Evolutionary conservation across 2,888 invertebrate species (phyloP), one percentile per base, ranked within the genome.

Genomic region (Plebejus melissa): DNA sequence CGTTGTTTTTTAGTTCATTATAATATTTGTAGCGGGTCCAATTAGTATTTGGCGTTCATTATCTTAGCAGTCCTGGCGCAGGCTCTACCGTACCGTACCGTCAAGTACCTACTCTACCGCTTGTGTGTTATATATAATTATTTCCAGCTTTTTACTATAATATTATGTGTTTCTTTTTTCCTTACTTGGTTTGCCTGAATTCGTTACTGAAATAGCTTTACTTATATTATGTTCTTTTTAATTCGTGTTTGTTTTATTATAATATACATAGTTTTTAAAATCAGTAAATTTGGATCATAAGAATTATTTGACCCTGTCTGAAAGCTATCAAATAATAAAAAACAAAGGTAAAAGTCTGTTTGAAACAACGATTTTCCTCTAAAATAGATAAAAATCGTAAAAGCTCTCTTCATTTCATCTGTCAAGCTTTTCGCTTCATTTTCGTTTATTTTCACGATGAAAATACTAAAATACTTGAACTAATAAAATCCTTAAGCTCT

Each of bases 401-500:
- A 28, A 11, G 22, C 11, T 65, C 7, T 32, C 4, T 36, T 65
- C 2, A 32, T 65, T 65, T 65, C 11, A 32, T 32, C 65, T 65
- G 65, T 65, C 32, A 32, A 65, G 65, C 65, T 65, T 16, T 65
- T 32, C 32, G 32, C 32, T 65, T 65, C 13, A 65, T 65, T 65
- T 65, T 65, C 65, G 28, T 65, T 32, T 65, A 65, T 65, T 65
- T 65, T 65, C 32, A 32, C 65, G 32, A 65, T 32, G 65, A 32
- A 65, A 65, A 32, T 65, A 65, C 65, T 65, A 65, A 65, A 65
- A 36, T 72, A 36, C 28, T 72, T 72, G 16, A 50, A 54, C 32
- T 72, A 72, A 72, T 72, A 72, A 72, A 72, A 72, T 32, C 46
- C 16, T 54, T 54, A 28, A 71, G 50, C 50, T 13, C 54, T 32